A percentile compares a stretch with the other conserved stretches of the same genome.
Conservation (phyloP, 2,797 vertebrate species). For the Falco naumanni region DNA sequence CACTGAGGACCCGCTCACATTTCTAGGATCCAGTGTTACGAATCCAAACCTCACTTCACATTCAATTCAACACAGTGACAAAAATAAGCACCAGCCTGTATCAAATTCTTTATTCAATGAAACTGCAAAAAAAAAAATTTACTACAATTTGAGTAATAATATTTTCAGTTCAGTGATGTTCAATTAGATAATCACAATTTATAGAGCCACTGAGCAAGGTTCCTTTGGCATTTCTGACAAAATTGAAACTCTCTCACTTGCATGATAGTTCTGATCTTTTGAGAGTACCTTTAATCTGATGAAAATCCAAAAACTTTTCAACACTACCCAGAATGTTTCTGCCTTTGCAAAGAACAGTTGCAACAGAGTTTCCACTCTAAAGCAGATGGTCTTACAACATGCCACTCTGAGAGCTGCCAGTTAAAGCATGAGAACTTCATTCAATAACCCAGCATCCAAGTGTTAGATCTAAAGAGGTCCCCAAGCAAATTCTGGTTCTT, state of each 20-base stretch:
- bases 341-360: neutral
- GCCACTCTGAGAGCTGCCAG: neutral
- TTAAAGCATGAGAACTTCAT: neutral
- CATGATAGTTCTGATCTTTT: conserved; percentile 34
- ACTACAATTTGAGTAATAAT: conserved; percentile 33
- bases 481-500: neutral
- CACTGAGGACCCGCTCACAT: neutral
- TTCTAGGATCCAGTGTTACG: neutral
- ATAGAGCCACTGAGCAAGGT: neutral
- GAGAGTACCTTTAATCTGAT: conserved; percentile 9
- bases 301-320: conserved; percentile 14
- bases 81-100: conserved; percentile 2
- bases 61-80: neutral
- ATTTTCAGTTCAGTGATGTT: conserved; percentile 52
- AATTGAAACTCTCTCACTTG: conserved; percentile 44
- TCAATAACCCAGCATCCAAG: neutral
- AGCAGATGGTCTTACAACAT: neutral
- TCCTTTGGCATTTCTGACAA: conserved; percentile 51
- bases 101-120: conserved; percentile 37
- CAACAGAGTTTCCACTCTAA: neutral
- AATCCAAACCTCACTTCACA: neutral
- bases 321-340: neutral
- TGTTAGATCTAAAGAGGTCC: too few species aligned
- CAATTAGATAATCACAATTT: conserved; percentile 58
- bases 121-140: conserved; percentile 22